Percentiles rank a stretch among this genome's conserved stretches.
phyloP scores from a whole-genome alignment of 1,140 invertebrate species.

The Sesamia nonagrioides region DNA sequence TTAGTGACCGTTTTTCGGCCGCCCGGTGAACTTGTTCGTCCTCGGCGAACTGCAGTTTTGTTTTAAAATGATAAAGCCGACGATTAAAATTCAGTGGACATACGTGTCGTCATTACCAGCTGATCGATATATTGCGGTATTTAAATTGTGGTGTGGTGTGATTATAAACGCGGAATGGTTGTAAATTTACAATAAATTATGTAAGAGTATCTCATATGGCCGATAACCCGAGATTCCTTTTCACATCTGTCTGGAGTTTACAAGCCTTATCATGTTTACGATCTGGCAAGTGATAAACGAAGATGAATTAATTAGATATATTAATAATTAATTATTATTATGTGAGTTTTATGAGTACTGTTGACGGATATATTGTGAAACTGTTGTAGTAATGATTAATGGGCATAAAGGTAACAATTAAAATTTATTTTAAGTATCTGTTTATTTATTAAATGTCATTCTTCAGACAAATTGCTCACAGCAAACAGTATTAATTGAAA shows the following conservation, averaged over 20 bases:
- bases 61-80: conserved; percentile 48
- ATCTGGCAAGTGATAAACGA: conserved; percentile 34
- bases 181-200: conserved; percentile 64
- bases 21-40: conserved; percentile 61
- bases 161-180: conserved; percentile 63
- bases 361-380: conserved; percentile 23
- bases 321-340: conserved; percentile 31
- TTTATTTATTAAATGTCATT: conserved; percentile 11
- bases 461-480: neutral
- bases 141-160: conserved; percentile 45
- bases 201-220: conserved; percentile 55
- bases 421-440: conserved; percentile 23
- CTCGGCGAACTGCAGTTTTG: conserved; percentile 45
- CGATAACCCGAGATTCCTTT: conserved; percentile 59
- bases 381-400: conserved; percentile 4
- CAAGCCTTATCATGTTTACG: conserved; percentile 48
- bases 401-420: conserved; percentile 17
- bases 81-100: conserved; percentile 70
- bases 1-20: conserved; percentile 70
- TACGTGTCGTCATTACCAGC: conserved; percentile 42
- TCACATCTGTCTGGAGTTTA: conserved; percentile 56
- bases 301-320: conserved; percentile 31
- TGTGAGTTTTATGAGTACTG: conserved; percentile 28
- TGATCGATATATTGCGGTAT: conserved; percentile 47
- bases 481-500: neutral